A percentile compares a stretch with the other conserved stretches of the same genome.
phyloP scores from a whole-genome alignment of 2,797 vertebrate genomes.

The Halcyon smyrnensis region DNA sequence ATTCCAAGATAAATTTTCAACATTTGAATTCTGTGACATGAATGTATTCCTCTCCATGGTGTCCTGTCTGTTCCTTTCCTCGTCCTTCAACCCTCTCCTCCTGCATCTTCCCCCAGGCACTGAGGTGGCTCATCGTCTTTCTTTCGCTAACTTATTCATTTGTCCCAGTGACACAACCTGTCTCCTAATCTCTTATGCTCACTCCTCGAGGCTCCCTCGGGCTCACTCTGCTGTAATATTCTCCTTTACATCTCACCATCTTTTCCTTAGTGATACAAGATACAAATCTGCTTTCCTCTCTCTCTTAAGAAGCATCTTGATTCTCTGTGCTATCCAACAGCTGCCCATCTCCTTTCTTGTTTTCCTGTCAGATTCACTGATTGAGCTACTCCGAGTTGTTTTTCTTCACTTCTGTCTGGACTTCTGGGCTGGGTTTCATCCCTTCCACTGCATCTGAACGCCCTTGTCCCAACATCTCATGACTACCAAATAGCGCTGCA shows the following conservation, averaged over 20 bases:
- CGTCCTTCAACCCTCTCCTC: background rate
- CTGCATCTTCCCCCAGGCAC: background rate
- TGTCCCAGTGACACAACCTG: rapidly evolving
- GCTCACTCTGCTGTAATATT: background rate
- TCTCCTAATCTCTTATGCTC: background rate
- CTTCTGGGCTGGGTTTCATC: background rate
- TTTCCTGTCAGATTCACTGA: background rate
- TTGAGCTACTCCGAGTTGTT: background rate
- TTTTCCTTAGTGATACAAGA: background rate
- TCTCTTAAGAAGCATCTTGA: background rate
- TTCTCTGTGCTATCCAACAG: background rate
- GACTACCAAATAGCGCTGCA: background rate
- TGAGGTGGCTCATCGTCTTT: background rate
- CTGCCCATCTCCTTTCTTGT: background rate
- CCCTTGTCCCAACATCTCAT: background rate
- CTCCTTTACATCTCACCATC: background rate
- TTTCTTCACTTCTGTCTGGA: background rate
- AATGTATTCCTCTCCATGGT: background rate
- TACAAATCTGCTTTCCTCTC: background rate
- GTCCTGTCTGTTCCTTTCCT: background rate
- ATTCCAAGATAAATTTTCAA: background rate
- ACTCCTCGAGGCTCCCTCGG: background rate
- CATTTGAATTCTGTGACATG: background rate
- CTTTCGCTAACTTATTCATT: background rate
- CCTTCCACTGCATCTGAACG: background rate